phyloP scores from a whole-genome alignment of 1,140 invertebrate genomes.

The Drosophila simulans region DNA sequence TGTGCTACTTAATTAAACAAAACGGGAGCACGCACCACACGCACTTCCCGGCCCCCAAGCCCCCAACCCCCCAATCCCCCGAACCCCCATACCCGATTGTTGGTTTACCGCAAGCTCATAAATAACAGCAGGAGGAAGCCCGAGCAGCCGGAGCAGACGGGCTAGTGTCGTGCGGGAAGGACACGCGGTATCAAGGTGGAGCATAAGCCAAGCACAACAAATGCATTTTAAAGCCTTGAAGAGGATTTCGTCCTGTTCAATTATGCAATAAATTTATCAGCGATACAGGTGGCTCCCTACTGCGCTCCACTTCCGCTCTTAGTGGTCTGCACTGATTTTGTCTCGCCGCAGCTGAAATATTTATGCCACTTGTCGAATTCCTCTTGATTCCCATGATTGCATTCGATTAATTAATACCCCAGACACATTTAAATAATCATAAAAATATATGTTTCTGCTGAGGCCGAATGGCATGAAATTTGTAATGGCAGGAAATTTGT shows the following conservation, averaged over 20 bases:
- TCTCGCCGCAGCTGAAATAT: constrained; percentile 44
- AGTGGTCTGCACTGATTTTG: constrained; percentile 50
- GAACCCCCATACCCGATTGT: constrained; percentile 6
- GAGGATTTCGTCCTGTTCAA: constrained; percentile 73
- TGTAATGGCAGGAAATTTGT: constrained; percentile 77
- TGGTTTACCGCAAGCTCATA: constrained; percentile 67
- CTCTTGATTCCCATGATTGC: constrained; percentile 11
- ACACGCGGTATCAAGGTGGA: not conserved
- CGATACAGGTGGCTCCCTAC: constrained; percentile 35
- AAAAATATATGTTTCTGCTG: constrained; percentile 40
- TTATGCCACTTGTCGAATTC: constrained; percentile 52
- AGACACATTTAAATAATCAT: constrained; percentile 72
- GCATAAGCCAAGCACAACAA: constrained; percentile 26
- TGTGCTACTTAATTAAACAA: constrained; percentile 83
- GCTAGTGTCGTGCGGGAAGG: constrained; percentile 13
- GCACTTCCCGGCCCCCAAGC: not conserved
- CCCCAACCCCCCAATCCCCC: too few relatives aligned
- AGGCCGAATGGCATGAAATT: constrained; percentile 40
- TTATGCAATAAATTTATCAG: constrained; percentile 82
- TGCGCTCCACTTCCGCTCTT: not conserved
- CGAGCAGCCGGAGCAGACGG: constrained; percentile 17
- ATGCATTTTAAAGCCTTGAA: constrained; percentile 67
- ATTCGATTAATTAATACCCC: constrained; percentile 61
- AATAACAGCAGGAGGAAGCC: constrained; percentile 56
- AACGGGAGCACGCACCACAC: constrained; percentile 41